Evolutionary conservation across 2,797 vertebrate genomes (phyloP).

Genomic region (Eulemur albifrons): DNA sequence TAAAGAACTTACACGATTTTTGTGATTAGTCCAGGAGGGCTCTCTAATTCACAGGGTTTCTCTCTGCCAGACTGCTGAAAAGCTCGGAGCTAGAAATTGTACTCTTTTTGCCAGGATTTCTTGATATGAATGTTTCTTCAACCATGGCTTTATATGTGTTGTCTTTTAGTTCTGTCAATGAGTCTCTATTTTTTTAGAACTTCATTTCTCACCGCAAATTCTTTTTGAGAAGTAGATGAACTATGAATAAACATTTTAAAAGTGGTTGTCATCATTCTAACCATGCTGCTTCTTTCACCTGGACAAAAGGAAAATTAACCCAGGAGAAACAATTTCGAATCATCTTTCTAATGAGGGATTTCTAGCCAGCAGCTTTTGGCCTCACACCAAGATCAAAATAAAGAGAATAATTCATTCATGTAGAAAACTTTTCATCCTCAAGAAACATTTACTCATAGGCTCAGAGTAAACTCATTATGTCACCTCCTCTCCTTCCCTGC

Average conservation of each 20-base stretch:
- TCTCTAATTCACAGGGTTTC: background rate
- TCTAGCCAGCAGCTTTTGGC: slow-evolving; percentile 16
- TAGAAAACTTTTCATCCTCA: background rate
- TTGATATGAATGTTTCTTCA: background rate
- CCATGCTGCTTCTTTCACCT: background rate
- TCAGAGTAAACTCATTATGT: background rate
- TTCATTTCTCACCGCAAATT: background rate
- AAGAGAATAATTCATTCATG: background rate
- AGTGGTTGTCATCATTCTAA: background rate
- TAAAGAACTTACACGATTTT: background rate
- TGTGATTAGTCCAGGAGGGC: background rate
- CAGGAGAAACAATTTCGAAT: background rate
- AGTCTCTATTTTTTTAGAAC: background rate
- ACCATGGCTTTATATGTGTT: background rate
- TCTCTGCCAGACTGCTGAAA: background rate
- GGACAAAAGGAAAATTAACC: slow-evolving; percentile 27
- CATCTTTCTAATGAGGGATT: background rate
- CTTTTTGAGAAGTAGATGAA: slow-evolving; percentile 9
- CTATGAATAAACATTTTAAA: slow-evolving; percentile 3
- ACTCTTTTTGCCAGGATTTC: background rate
- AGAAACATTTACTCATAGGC: background rate
- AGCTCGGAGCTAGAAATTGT: background rate
- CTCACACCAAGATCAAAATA: slow-evolving; percentile 37
- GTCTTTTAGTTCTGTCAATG: background rate
- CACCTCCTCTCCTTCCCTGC: background rate